phyloP scores from a whole-genome alignment of 2,888 invertebrate genomes.

The Hylaea fasciaria region DNA sequence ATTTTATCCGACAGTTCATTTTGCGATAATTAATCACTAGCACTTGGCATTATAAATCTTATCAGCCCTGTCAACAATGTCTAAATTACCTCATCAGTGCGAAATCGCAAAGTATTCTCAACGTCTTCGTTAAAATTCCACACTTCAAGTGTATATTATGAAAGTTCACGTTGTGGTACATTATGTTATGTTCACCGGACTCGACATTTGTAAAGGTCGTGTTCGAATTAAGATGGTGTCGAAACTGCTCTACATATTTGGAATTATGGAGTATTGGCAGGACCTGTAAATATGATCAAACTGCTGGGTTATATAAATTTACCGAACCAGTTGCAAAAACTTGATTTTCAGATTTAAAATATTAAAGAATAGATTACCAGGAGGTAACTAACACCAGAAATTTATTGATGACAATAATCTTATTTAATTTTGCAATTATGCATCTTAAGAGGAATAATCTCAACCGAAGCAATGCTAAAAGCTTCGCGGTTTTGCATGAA shows the following conservation, averaged over 20 bases:
- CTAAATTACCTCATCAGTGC: constrained; percentile 16
- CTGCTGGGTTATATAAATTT: too few species aligned
- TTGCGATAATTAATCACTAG: too few species aligned
- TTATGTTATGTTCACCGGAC: constrained; percentile 19
- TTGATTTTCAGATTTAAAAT: too few species aligned
- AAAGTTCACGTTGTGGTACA: constrained; percentile 37
- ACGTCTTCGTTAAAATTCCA: constrained; percentile 55
- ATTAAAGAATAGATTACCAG: too few species aligned
- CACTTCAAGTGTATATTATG: constrained; percentile 36
- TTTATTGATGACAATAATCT: too few species aligned
- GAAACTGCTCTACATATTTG: constrained; percentile 23
- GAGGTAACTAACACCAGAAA: too few species aligned
- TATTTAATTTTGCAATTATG: too few species aligned
- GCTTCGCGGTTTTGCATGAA: too few species aligned
- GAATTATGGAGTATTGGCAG: neutral
- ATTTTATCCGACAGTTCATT: too few species aligned
- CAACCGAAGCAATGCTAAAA: too few species aligned
- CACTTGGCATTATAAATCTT: constrained; percentile 13
- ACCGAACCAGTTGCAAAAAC: too few species aligned
- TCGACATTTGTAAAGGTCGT: constrained; percentile 50
- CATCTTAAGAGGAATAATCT: too few species aligned
- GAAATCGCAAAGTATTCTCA: constrained; percentile 20
- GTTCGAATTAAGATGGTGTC: constrained; percentile 17
- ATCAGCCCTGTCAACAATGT: constrained; percentile 22
- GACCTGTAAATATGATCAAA: neutral